phyloP scores from a whole-genome alignment of 2,797 vertebrate genomes.

The Sebastes oblongus region DNA sequence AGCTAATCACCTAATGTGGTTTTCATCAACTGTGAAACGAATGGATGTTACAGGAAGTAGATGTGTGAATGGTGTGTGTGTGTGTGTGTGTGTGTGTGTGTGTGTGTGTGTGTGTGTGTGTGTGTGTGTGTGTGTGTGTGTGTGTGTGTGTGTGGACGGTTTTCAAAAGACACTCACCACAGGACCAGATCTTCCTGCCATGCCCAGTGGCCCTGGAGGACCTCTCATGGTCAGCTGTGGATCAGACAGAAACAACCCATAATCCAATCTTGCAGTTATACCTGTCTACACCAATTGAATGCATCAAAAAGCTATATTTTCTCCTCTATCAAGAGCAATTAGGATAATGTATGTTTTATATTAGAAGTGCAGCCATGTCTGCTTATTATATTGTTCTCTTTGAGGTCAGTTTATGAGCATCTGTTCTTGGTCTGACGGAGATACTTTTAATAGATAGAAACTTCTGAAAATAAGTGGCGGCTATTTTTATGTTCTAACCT shows the following conservation, averaged over 20 bases:
- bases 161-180: constrained; percentile 85
- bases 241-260: constrained; percentile 47
- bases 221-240: constrained; percentile 93
- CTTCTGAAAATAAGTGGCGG: background rate
- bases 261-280: constrained; percentile 3
- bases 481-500: background rate
- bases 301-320: background rate
- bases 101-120: background rate
- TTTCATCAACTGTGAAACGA: constrained; percentile 36
- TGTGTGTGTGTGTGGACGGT: background rate
- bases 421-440: background rate
- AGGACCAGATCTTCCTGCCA: constrained; percentile 94
- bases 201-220: constrained; percentile 90
- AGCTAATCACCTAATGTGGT: constrained; percentile 3
- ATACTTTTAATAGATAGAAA: background rate
- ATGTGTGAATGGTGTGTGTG: background rate
- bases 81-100: background rate
- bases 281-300: background rate
- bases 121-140: background rate
- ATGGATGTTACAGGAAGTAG: background rate
- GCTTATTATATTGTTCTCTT: background rate
- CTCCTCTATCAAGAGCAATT: background rate
- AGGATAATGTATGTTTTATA: background rate
- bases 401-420: background rate
- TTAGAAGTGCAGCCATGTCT: background rate